Evolutionary conservation across 2,888 invertebrate genomes (phyloP).

Genomic region (Apotomis capreana): DNA sequence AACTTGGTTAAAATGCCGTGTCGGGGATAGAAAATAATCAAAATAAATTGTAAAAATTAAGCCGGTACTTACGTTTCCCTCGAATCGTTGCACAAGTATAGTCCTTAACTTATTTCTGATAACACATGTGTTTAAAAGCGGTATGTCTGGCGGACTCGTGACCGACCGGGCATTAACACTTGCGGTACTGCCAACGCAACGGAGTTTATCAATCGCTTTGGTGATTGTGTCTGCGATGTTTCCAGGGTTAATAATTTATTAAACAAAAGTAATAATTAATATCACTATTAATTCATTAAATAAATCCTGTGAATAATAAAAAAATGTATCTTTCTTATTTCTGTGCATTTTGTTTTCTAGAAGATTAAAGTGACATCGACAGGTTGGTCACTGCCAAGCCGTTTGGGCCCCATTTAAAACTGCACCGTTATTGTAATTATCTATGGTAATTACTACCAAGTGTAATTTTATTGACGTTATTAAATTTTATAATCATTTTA

Average conservation of each 20-base stretch:
- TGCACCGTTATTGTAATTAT: neutral
- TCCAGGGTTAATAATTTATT: slow-evolving; percentile 16
- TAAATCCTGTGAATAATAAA: neutral
- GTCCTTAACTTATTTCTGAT: slow-evolving; percentile 55
- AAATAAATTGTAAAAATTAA: slow-evolving; percentile 25
- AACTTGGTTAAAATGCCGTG: slow-evolving; percentile 20
- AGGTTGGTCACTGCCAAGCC: neutral
- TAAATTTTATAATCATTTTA: too few species aligned
- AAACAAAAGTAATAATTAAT: neutral
- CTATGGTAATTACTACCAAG: neutral
- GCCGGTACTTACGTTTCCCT: slow-evolving; percentile 54
- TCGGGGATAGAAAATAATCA: slow-evolving; percentile 30
- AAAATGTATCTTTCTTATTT: neutral
- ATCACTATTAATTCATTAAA: neutral
- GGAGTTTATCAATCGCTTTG: slow-evolving; percentile 41
- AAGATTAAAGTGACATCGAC: neutral
- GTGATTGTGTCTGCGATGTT: slow-evolving; percentile 37
- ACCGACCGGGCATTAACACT: slow-evolving; percentile 77
- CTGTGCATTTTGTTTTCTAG: neutral
- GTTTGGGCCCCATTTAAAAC: slow-evolving; percentile 7
- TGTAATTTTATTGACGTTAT: too few species aligned
- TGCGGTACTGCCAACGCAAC: slow-evolving; percentile 67
- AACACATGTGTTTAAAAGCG: slow-evolving; percentile 56
- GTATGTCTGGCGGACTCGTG: slow-evolving; percentile 70
- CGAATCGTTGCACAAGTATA: slow-evolving; percentile 51